A percentile compares a stretch with the other conserved stretches of the same genome.
These are phyloP conservation scores for Malurus leucopterus DNA, from an alignment of 2,797 vertebrate species.

Conservation along the genomic window DNA sequence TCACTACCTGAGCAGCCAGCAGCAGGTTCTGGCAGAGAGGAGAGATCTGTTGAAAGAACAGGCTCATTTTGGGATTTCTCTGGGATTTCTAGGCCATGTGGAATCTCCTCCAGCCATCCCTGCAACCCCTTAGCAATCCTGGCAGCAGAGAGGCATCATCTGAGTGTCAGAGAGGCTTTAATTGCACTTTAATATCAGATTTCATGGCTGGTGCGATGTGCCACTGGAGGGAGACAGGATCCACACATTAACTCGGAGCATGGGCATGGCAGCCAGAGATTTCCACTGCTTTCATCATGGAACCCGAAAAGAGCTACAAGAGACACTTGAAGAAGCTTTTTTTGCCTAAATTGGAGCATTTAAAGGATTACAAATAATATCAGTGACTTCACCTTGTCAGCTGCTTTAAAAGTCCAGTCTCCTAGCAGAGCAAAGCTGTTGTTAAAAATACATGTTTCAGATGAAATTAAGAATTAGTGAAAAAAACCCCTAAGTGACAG, in stretches of 20 bases:
- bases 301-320: not conserved
- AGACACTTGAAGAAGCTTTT: not conserved
- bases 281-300: not conserved
- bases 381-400: not conserved
- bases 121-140: not conserved
- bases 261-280: not conserved
- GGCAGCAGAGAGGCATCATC: not conserved
- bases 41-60: not conserved
- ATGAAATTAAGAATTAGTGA: not conserved
- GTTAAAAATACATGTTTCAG: not conserved
- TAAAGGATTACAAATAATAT: not conserved
- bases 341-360: not conserved
- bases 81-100: not conserved
- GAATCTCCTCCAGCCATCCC: not conserved
- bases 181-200: not conserved
- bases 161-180: not conserved
- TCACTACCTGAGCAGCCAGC: not conserved
- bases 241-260: not conserved
- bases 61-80: not conserved
- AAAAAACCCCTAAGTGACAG: not conserved
- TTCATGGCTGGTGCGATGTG: not conserved
- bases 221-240: slow-evolving; percentile 64
- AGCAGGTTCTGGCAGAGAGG: not conserved
- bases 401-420: not conserved
- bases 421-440: not conserved